Percentiles rank a stretch among this genome's conserved stretches.
These are phyloP conservation scores for Oligia fasciuncula DNA, from an alignment of 2,888 invertebrate genomes.

Conservation along the genomic window DNA sequence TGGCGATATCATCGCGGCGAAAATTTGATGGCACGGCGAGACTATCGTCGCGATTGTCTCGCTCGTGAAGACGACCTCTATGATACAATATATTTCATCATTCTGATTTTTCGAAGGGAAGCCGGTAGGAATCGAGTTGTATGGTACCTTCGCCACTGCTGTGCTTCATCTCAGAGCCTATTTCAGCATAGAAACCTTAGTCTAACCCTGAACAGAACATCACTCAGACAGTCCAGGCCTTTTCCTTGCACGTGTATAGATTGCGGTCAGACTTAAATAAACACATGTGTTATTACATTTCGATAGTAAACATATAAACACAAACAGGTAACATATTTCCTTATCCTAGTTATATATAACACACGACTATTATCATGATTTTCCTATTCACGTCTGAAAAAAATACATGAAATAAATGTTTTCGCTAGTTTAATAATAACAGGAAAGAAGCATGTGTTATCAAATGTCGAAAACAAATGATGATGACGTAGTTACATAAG, in stretches of 20 bases:
- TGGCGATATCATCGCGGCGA: too few relatives aligned
- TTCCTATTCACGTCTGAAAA: neutral
- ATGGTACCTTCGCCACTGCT: too few relatives aligned
- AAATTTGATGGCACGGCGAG: too few relatives aligned
- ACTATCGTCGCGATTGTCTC: too few relatives aligned
- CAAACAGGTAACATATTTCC: conserved; percentile 9
- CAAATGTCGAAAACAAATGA: conserved; percentile 51
- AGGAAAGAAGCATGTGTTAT: conserved; percentile 39
- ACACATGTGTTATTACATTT: conserved; percentile 6
- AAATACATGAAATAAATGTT: neutral
- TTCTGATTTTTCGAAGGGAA: too few relatives aligned
- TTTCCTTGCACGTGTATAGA: conserved; percentile 28
- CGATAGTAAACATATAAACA: neutral
- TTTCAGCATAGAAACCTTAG: neutral
- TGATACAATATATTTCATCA: too few relatives aligned
- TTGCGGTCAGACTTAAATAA: conserved; percentile 4
- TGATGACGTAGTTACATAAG: conserved; percentile 68
- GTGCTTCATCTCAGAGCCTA: neutral
- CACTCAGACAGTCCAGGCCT: neutral
- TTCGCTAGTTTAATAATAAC: conserved; percentile 6
- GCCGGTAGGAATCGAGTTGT: too few relatives aligned
- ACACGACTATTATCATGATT: neutral
- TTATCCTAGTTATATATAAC: conserved; percentile 29
- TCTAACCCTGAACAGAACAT: neutral
- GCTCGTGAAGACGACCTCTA: too few relatives aligned